Percentiles rank a stretch among this genome's conserved stretches.
Conservation (phyloP, 2,797 vertebrate genomes). For the Gallinago stenura region DNA sequence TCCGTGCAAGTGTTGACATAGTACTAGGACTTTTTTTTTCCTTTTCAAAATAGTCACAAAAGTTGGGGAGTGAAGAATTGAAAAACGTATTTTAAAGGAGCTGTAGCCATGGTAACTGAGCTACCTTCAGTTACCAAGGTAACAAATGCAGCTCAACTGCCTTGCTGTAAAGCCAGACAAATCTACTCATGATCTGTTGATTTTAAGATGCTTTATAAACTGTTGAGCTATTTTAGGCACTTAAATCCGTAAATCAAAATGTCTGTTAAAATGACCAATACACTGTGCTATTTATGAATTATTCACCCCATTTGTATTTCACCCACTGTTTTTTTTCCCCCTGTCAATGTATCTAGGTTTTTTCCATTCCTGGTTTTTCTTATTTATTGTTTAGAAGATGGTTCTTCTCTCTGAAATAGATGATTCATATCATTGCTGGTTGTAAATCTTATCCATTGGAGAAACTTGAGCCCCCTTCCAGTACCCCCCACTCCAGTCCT, state of each 20-base stretch:
- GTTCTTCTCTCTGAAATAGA: not conserved
- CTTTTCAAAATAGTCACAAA: conserved; percentile 57
- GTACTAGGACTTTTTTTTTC: not conserved
- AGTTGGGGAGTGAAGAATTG: conserved; percentile 63
- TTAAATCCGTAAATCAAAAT: conserved; percentile 74
- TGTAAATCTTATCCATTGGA: not conserved
- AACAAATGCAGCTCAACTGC: conserved; percentile 75
- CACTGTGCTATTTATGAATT: conserved; percentile 66
- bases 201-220: conserved; percentile 76
- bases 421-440: not conserved
- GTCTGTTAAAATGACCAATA: conserved; percentile 66
- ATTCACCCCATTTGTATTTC: conserved; percentile 60
- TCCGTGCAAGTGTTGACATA: not conserved
- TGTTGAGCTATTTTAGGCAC: conserved; percentile 74
- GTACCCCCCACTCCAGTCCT: not conserved
- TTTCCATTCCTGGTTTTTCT: not conserved
- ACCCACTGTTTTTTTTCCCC: not conserved
- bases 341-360: not conserved
- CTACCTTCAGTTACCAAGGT: conserved; percentile 79
- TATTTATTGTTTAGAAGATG: not conserved
- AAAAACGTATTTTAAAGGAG: conserved; percentile 72
- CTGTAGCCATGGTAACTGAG: conserved; percentile 75
- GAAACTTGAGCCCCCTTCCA: not conserved
- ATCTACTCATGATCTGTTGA: conserved; percentile 80
- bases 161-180: conserved; percentile 79